Conservation (phyloP, 2,113 vertebrate species). For the Cyanocitta stelleri region DNA sequence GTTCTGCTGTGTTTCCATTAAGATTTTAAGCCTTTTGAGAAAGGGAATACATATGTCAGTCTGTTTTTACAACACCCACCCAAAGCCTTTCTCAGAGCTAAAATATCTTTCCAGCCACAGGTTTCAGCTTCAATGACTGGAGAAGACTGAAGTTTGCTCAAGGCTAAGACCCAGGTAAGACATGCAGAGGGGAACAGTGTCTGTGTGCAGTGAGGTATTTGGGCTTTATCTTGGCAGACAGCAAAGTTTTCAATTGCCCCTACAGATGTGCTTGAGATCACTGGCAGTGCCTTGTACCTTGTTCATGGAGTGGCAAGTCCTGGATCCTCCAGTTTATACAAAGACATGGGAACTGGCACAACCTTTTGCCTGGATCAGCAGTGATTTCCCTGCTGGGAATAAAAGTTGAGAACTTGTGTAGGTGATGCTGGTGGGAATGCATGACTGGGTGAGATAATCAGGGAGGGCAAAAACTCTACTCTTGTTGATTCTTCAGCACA, state of each 20-base stretch:
- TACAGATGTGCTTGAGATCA: not conserved
- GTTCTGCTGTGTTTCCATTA: not conserved
- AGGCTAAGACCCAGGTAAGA: not conserved
- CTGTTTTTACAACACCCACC: not conserved
- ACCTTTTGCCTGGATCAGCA: not conserved
- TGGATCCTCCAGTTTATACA: not conserved
- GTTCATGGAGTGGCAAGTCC: not conserved
- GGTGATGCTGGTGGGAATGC: not conserved
- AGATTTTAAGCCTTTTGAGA: not conserved
- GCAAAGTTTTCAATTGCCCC: not conserved
- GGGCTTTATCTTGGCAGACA: not conserved
- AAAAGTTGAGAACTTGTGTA: not conserved
- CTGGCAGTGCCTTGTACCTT: not conserved
- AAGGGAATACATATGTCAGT: not conserved
- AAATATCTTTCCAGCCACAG: not conserved
- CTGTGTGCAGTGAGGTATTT: not conserved
- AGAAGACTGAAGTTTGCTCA: not conserved
- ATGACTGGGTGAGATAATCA: not conserved
- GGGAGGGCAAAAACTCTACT: not conserved
- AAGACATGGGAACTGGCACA: accelerated
- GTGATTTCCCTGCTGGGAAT: not conserved
- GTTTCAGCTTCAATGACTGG: not conserved
- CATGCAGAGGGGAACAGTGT: not conserved
- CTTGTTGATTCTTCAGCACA: not conserved
- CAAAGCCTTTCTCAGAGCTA: not conserved